These are phyloP conservation scores for Melitaea athalia DNA, from an alignment of 2,888 invertebrate genomes.

Conservation along the genomic window DNA sequence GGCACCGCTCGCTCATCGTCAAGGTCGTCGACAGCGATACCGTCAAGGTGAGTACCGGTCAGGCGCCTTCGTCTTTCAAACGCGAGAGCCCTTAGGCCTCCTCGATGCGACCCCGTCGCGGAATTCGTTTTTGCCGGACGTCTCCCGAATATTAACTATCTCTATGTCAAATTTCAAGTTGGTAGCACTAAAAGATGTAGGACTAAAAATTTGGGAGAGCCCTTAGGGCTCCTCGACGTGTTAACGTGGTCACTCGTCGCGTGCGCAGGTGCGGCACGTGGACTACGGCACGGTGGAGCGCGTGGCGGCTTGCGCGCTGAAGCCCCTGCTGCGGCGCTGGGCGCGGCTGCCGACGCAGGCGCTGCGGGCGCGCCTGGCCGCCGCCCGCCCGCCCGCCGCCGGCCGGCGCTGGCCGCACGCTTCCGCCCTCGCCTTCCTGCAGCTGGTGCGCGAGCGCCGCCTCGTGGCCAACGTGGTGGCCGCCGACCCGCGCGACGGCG, in stretches of 20 bases:
- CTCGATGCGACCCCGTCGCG: too few species aligned
- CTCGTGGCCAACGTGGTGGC: constrained; percentile 66
- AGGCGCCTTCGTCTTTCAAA: too few species aligned
- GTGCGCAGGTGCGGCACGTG: constrained; percentile 77
- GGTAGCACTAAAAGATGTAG: too few species aligned
- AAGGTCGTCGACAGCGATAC: constrained; percentile 61
- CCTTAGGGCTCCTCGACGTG: too few species aligned
- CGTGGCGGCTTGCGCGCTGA: constrained; percentile 51
- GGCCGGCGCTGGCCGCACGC: constrained; percentile 73
- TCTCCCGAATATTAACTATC: too few species aligned
- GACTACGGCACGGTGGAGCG: constrained; percentile 82
- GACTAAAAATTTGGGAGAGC: too few species aligned
- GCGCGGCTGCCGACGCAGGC: constrained; percentile 75
- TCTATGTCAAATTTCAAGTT: too few species aligned
- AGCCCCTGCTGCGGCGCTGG: constrained; percentile 67
- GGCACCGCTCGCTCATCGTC: constrained; percentile 79
- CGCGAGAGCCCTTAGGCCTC: too few species aligned
- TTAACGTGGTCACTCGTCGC: not conserved
- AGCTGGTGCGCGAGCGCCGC: constrained; percentile 55
- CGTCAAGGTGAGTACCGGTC: constrained; percentile 62
- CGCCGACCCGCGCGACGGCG: constrained; percentile 52
- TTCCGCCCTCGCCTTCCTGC: constrained; percentile 64
- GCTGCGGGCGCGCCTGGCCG: constrained; percentile 74
- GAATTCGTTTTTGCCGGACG: too few species aligned
- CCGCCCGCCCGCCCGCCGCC: constrained; percentile 63